Percentiles rank a stretch among this genome's conserved stretches.
These are phyloP conservation scores for Pseudobourletiella spinata DNA, from an alignment of 1,140 invertebrate species.

Conservation along the genomic window DNA sequence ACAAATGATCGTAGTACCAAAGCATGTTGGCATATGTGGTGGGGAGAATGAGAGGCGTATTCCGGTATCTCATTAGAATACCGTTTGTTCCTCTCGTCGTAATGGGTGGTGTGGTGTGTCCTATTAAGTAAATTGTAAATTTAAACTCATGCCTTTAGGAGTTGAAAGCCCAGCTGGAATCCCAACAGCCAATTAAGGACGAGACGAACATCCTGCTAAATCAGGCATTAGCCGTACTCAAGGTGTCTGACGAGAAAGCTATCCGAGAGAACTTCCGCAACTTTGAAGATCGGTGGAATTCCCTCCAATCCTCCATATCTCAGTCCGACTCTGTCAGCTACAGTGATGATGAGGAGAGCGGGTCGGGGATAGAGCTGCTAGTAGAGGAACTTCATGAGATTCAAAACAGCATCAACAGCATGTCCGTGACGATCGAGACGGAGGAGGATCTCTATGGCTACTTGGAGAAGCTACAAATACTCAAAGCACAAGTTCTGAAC, in stretches of 20 bases:
- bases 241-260: constrained; percentile 66
- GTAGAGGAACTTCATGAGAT: constrained; percentile 64
- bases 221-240: constrained; percentile 62
- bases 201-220: constrained; percentile 63
- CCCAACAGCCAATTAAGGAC: constrained; percentile 65
- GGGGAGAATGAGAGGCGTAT: too few relatives aligned
- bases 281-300: constrained; percentile 63
- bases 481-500: constrained; percentile 58
- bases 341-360: constrained; percentile 53
- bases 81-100: too few relatives aligned
- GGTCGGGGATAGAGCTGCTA: constrained; percentile 59
- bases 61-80: too few relatives aligned
- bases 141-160: constrained; percentile 47
- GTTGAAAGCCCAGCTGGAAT: constrained; percentile 74
- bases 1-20: too few relatives aligned
- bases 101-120: too few relatives aligned
- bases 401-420: constrained; percentile 52
- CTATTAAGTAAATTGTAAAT: neutral
- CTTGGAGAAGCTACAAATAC: constrained; percentile 63
- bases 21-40: too few relatives aligned
- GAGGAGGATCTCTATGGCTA: constrained; percentile 71
- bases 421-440: constrained; percentile 66
- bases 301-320: constrained; percentile 53
- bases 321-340: constrained; percentile 56
- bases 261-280: constrained; percentile 66